Evolutionary conservation across 1,140 invertebrate genomes (phyloP).

Genomic region (Drosophila ogumai): DNA sequence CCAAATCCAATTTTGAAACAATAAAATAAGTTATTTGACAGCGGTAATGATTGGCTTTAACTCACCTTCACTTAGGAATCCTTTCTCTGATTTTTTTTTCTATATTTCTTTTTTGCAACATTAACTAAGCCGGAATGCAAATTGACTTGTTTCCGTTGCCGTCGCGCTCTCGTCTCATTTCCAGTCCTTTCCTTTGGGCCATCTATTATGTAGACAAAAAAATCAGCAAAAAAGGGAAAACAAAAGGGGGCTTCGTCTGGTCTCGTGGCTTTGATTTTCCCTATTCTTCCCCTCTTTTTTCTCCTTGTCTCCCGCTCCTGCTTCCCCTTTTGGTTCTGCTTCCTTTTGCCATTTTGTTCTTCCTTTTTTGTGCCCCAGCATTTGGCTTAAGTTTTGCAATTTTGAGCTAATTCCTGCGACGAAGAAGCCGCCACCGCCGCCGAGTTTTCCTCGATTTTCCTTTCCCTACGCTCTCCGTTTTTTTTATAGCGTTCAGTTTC

Average conservation of each 20-base stretch:
- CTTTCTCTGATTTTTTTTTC: not conserved
- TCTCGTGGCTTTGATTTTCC: slow-evolving; percentile 66
- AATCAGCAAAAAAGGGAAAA: slow-evolving; percentile 23
- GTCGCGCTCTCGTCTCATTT: slow-evolving; percentile 4
- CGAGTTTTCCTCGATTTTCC: not conserved
- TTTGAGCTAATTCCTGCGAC: slow-evolving; percentile 73
- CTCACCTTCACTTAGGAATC: not conserved
- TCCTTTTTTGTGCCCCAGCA: slow-evolving; percentile 24
- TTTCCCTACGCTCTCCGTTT: not conserved
- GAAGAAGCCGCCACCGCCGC: slow-evolving; percentile 11
- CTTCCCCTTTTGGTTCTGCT: slow-evolving; percentile 1
- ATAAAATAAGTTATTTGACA: slow-evolving; percentile 35
- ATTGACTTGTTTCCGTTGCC: slow-evolving; percentile 77
- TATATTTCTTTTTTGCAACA: slow-evolving; percentile 26
- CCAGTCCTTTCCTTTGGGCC: slow-evolving; percentile 23
- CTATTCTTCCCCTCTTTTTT: slow-evolving; percentile 16
- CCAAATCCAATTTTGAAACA: slow-evolving; percentile 41
- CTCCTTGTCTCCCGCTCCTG: not conserved
- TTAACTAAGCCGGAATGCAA: slow-evolving; percentile 76
- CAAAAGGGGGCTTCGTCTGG: slow-evolving; percentile 43
- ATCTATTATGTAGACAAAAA: slow-evolving; percentile 72
- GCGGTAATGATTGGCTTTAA: slow-evolving; percentile 25
- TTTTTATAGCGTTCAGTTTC: slow-evolving; percentile 34
- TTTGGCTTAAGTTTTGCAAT: slow-evolving; percentile 74
- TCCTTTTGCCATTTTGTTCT: not conserved